Conservation (phyloP, 2,797 vertebrate species). For the Peromyscus attwateri region DNA sequence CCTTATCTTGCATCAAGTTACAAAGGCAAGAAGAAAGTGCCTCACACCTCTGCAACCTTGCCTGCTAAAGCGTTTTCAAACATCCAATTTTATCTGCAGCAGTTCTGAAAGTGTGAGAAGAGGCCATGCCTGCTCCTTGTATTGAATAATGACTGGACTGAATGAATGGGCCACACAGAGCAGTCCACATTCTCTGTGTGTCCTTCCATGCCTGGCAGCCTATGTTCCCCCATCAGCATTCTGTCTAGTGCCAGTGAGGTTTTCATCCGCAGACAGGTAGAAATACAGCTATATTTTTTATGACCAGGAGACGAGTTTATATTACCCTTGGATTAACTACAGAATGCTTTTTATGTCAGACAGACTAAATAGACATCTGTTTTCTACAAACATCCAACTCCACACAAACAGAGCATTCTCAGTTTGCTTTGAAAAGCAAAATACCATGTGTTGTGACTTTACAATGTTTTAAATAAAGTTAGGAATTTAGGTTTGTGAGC, state of each 20-base stretch:
- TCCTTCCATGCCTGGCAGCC: background rate
- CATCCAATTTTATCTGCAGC: background rate
- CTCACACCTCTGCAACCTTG: background rate
- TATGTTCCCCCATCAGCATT: background rate
- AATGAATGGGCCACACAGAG: background rate
- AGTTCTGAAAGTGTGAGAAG: background rate
- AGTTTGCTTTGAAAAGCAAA: conserved; percentile 87
- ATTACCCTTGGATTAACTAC: conserved; percentile 77
- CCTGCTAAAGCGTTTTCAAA: background rate
- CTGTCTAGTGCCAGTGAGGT: conserved; percentile 58
- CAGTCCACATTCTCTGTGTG: rapidly evolving
- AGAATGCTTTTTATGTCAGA: conserved; percentile 83
- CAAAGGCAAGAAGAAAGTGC: background rate
- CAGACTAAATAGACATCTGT: conserved; percentile 86
- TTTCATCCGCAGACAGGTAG: conserved; percentile 69
- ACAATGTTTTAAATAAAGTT: conserved; percentile 79
- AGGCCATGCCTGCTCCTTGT: background rate
- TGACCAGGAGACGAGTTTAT: conserved; percentile 80
- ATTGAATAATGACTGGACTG: background rate
- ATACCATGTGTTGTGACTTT: conserved; percentile 81
- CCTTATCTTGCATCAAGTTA: background rate
- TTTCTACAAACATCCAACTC: conserved; percentile 82
- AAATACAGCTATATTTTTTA: conserved; percentile 77
- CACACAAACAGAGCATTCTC: conserved; percentile 74
- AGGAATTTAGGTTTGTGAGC: conserved; percentile 85